These are phyloP conservation scores for Acronicta leporina DNA, from an alignment of 2,888 invertebrate species.

Conservation along the genomic window DNA sequence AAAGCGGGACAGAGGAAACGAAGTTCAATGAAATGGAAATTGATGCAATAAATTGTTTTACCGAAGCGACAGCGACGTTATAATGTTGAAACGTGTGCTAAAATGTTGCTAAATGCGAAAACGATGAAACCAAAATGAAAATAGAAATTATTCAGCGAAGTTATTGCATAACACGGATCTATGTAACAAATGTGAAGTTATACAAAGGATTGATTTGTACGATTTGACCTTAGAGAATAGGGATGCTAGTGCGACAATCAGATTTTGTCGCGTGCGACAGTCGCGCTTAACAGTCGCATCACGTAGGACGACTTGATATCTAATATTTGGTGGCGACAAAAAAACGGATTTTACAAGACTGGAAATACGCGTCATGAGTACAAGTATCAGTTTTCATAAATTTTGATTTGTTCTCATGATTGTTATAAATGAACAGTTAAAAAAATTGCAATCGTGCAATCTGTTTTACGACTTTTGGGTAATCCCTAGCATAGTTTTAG, in stretches of 20 bases:
- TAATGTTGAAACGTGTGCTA: constrained; percentile 26
- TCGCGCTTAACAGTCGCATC: constrained; percentile 58
- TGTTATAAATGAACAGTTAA: too few species aligned
- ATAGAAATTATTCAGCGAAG: constrained; percentile 16
- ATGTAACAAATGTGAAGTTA: constrained; percentile 34
- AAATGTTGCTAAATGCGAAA: constrained; percentile 32
- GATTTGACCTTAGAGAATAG: constrained; percentile 50
- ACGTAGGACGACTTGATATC: constrained; percentile 72
- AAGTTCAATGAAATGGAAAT: constrained; percentile 42
- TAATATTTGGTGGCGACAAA: constrained; percentile 70
- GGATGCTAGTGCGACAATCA: constrained; percentile 47
- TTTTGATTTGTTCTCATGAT: background rate
- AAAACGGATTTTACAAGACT: constrained; percentile 67
- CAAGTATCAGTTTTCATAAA: constrained; percentile 3
- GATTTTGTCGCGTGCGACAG: constrained; percentile 57
- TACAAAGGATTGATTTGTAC: constrained; percentile 25
- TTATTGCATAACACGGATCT: constrained; percentile 32
- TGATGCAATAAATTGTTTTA: constrained; percentile 29
- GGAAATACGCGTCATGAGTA: constrained; percentile 56
- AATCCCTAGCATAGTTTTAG: too few species aligned
- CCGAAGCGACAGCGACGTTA: constrained; percentile 10
- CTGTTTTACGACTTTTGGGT: too few species aligned
- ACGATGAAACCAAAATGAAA: constrained; percentile 30
- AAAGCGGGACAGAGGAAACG: constrained; percentile 24
- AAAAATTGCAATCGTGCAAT: too few species aligned